Conservation (phyloP, 1,140 invertebrate species). For the Drosophila nigromelanica region DNA sequence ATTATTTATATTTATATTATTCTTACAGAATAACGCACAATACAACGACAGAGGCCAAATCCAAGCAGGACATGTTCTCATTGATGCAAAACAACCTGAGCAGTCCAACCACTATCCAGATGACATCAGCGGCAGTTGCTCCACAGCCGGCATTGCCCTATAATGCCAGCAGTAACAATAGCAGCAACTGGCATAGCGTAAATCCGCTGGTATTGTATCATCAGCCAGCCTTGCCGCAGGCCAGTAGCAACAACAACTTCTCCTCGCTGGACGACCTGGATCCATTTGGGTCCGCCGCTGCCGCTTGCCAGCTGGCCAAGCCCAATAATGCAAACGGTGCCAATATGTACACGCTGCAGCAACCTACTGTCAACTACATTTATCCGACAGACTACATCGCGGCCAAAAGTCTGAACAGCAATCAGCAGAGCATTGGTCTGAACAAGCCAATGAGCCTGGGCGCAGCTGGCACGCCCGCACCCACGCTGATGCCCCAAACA, state of each 20-base stretch:
- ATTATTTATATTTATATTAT: too few relatives aligned
- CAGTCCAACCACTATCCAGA: conserved; percentile 25
- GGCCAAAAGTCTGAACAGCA: conserved; percentile 47
- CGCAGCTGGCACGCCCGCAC: conserved; percentile 22
- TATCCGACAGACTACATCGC: conserved; percentile 65
- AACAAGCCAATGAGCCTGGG: conserved; percentile 44
- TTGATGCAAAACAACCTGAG: conserved; percentile 75
- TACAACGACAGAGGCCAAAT: conserved; percentile 27
- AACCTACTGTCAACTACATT: conserved; percentile 76
- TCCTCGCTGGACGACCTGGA: conserved; percentile 74
- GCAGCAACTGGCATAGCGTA: conserved; percentile 68
- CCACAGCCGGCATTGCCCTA: conserved; percentile 35
- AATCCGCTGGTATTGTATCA: conserved; percentile 81
- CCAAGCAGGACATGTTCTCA: conserved; percentile 72
- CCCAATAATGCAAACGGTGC: conserved; percentile 57
- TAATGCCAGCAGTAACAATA: conserved; percentile 42
- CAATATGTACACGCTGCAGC: conserved; percentile 74
- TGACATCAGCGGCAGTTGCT: conserved; percentile 7
- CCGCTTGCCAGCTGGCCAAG: conserved; percentile 30
- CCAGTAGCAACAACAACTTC: conserved; percentile 72
- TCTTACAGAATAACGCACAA: conserved; percentile 74
- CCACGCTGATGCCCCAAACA: conserved; percentile 57
- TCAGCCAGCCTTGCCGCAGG: conserved; percentile 66
- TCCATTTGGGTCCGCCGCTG: conserved; percentile 55
- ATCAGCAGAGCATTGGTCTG: conserved; percentile 47